Evolutionary conservation across 2,797 vertebrate species (phyloP).

Genomic region (Peromyscus aztecus): DNA sequence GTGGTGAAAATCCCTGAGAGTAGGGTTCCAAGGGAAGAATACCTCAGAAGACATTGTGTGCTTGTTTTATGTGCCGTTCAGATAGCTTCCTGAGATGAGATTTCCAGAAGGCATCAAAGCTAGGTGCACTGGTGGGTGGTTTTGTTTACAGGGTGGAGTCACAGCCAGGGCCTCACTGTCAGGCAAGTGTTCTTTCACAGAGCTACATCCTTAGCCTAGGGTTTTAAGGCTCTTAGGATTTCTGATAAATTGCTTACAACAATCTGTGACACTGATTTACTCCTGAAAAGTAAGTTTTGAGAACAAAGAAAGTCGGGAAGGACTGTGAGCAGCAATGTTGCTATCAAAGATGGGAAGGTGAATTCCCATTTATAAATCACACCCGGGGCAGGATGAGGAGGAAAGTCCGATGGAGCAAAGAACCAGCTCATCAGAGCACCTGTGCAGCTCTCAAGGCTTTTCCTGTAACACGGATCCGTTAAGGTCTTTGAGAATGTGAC

Average conservation of each 20-base stretch:
- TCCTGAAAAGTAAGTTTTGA: conserved; percentile 10
- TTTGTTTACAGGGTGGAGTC: not conserved
- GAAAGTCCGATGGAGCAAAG: not conserved
- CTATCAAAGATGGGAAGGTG: not conserved
- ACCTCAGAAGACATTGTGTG: not conserved
- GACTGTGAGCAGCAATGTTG: not conserved
- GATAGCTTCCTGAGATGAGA: not conserved
- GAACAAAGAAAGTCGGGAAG: not conserved
- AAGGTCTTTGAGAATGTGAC: conserved; percentile 43
- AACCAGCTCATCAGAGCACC: not conserved
- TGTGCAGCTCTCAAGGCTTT: not conserved
- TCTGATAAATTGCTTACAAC: not conserved
- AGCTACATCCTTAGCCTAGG: not conserved
- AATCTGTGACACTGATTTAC: not conserved
- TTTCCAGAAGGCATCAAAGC: conserved; percentile 20
- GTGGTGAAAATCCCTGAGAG: not conserved
- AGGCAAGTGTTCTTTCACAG: not conserved
- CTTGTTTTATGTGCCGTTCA: not conserved
- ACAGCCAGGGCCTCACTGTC: not conserved
- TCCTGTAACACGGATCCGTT: not conserved
- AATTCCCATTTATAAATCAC: not conserved
- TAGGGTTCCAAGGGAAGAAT: not conserved
- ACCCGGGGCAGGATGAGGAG: not conserved
- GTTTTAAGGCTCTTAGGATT: conserved; percentile 31
- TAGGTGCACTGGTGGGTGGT: not conserved